Evolutionary conservation across 1,140 invertebrate genomes (phyloP).

Genomic region (Drosophila pachea): DNA sequence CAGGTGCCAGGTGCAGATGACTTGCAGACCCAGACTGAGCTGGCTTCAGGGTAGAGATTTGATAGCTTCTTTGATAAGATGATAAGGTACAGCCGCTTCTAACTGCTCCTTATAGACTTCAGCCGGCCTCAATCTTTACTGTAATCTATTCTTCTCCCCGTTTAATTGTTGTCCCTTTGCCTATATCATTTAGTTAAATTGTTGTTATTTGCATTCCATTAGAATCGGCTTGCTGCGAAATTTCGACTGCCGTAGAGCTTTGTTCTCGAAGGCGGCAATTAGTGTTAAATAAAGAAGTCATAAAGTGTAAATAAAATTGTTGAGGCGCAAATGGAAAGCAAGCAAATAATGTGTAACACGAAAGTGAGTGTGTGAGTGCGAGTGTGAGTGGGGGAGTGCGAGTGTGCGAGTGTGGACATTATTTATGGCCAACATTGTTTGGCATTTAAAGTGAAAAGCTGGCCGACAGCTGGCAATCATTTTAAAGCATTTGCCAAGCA

Average conservation of each 20-base stretch:
- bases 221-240: constrained; percentile 20
- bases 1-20: too few species aligned
- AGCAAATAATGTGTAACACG: constrained; percentile 30
- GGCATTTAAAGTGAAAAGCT: constrained; percentile 51
- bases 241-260: constrained; percentile 5
- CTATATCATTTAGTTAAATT: constrained; percentile 10
- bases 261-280: constrained; percentile 58
- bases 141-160: too few species aligned
- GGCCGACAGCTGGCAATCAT: constrained; percentile 49
- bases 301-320: constrained; percentile 73
- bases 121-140: too few species aligned
- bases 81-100: too few species aligned
- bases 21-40: too few species aligned
- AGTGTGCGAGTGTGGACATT: constrained; percentile 34
- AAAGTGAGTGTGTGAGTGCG: not conserved
- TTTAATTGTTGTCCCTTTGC: not conserved
- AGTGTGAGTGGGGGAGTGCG: not conserved
- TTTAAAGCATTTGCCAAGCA: constrained; percentile 53
- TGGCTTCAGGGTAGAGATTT: too few species aligned
- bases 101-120: too few species aligned
- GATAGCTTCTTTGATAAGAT: too few species aligned
- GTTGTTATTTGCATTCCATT: constrained; percentile 19
- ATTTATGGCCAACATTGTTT: constrained; percentile 67
- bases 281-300: constrained; percentile 73
- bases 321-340: constrained; percentile 61